Conservation (phyloP, 1,140 invertebrate species). For the Anastrepha obliqua region DNA sequence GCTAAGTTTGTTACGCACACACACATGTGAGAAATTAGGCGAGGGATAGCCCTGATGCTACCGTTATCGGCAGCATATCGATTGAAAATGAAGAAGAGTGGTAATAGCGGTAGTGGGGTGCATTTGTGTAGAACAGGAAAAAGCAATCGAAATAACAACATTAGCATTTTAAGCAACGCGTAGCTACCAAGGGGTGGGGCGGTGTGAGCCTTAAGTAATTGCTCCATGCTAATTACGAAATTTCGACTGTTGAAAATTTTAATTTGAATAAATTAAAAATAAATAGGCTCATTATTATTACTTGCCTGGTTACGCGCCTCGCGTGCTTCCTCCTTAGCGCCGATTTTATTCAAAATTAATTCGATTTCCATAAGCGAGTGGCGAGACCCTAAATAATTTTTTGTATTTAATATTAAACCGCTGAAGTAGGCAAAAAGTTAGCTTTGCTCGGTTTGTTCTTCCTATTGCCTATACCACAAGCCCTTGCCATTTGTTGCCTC, state of each 20-base stretch:
- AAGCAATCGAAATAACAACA: background rate
- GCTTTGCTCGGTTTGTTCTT: background rate
- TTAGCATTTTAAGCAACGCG: background rate
- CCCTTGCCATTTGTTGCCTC: background rate
- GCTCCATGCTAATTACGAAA: conserved; percentile 15
- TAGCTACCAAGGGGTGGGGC: background rate
- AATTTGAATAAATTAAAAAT: conserved; percentile 20
- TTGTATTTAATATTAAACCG: background rate
- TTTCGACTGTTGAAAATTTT: conserved; percentile 11
- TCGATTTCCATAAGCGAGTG: conserved; percentile 4
- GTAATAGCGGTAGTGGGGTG: background rate
- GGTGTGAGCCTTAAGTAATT: background rate
- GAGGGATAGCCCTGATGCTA: background rate
- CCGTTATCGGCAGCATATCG: background rate
- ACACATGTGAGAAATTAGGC: background rate
- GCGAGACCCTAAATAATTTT: background rate
- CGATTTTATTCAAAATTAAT: conserved; percentile 6
- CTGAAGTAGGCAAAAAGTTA: background rate
- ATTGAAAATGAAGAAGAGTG: background rate
- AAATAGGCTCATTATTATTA: conserved; percentile 18
- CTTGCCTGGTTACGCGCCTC: background rate
- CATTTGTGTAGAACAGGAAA: background rate
- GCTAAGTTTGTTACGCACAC: background rate
- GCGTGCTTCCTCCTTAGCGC: background rate
- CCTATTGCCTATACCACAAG: background rate